These are phyloP conservation scores for Rhamphomyia laevipes DNA, from an alignment of 2,888 invertebrate species.

Conservation along the genomic window DNA sequence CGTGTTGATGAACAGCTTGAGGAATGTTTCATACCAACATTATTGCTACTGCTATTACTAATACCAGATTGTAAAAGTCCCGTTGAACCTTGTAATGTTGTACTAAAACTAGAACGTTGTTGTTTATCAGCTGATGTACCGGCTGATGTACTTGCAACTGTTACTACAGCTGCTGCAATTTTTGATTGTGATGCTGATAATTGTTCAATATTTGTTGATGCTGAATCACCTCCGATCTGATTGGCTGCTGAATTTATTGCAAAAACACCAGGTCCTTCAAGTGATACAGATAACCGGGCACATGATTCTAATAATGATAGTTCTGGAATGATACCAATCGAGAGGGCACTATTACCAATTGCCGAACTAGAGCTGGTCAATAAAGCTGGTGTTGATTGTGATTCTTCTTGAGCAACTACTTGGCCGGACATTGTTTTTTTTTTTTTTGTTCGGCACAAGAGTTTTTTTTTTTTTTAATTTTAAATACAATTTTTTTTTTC, in stretches of 20 bases:
- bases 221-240: neutral
- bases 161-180: slow-evolving; percentile 27
- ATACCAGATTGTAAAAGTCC: neutral
- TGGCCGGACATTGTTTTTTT: slow-evolving; percentile 33
- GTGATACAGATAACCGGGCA: slow-evolving; percentile 74
- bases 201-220: slow-evolving; percentile 9
- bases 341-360: slow-evolving; percentile 45
- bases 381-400: slow-evolving; percentile 77
- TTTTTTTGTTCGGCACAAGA: neutral
- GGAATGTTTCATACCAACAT: slow-evolving; percentile 30
- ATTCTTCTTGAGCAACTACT: slow-evolving; percentile 76
- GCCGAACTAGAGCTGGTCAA: slow-evolving; percentile 53
- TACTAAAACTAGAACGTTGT: neutral
- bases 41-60: too few species aligned
- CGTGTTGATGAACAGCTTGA: slow-evolving; percentile 57
- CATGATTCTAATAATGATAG: slow-evolving; percentile 77
- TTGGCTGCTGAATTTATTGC: slow-evolving; percentile 38
- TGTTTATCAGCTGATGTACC: neutral
- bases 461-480: neutral
- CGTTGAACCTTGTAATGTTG: neutral
- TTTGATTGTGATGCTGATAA: slow-evolving; percentile 7
- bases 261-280: slow-evolving; percentile 70
- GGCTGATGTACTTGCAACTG: slow-evolving; percentile 21
- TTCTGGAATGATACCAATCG: slow-evolving; percentile 74
- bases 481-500: neutral